phyloP scores from a whole-genome alignment of 2,888 invertebrate genomes.

The Drosophila robusta region DNA sequence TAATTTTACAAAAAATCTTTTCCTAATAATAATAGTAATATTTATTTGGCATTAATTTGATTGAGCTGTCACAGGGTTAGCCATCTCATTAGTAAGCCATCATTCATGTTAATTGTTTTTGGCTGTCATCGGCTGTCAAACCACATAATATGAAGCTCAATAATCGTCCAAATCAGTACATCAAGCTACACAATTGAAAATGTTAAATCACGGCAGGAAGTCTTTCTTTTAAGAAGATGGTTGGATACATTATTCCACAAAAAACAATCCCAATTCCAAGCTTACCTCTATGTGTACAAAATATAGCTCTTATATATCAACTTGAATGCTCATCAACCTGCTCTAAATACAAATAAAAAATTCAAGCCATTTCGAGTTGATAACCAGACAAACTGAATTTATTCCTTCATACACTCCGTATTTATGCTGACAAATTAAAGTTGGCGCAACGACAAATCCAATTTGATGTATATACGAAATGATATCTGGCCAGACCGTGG shows the following conservation, averaged over 20 bases:
- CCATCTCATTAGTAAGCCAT: slow-evolving; percentile 1
- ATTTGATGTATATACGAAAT: slow-evolving; percentile 15
- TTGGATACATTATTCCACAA: no score
- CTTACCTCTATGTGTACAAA: no score
- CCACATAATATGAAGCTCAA: slow-evolving; percentile 8
- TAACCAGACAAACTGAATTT: neutral
- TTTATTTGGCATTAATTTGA: neutral
- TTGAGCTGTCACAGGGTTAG: neutral
- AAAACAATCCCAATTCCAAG: neutral
- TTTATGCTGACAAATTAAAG: slow-evolving; percentile 26
- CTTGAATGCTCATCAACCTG: neutral
- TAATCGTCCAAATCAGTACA: neutral
- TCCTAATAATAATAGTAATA: neutral
- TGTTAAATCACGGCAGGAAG: no score
- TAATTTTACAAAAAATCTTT: neutral
- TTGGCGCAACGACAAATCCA: slow-evolving; percentile 36
- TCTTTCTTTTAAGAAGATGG: no score
- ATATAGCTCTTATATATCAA: neutral
- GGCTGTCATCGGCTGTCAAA: neutral
- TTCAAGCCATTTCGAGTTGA: neutral
- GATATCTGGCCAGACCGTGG: slow-evolving; percentile 8
- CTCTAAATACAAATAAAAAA: neutral
- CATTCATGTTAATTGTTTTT: slow-evolving; percentile 7
- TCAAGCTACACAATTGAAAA: neutral
- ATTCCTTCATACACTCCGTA: slow-evolving; percentile 1